Base-by-base conservation (phyloP, 2,797 vertebrate species). In the Megalops cyprinoides region DNA sequence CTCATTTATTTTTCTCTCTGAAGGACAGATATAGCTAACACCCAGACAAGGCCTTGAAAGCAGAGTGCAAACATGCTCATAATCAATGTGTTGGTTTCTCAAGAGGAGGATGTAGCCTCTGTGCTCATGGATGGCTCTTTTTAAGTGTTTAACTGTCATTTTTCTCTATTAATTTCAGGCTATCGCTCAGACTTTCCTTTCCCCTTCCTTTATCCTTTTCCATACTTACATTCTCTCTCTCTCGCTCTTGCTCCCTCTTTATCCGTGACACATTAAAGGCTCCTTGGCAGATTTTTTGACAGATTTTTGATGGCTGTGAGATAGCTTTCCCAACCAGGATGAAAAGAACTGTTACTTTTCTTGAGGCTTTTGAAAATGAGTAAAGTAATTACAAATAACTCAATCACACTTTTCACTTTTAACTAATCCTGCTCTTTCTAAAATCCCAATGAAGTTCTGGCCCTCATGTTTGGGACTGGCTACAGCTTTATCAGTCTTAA, bases 311-410 rank as follows among this genome's bases (percentile, higher is more conserved):
- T 69, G n/a, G n/a, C n/a, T 25, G 34, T 42, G 51, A 74, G 34
- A 58, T 34, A 73, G 53, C 48, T 74, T 74, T 79, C 34, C 48
- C 55, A 62, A 79, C 37, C 37, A 55, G 55, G 51, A 44, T 74
- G 37, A 79, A 56, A 62, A 77, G 39, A 69, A 20, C 67, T 42
- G 53, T 20, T 37, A 58, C 10, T 14, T 62, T n/a, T 10, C 55
- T 58, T 58, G 49, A 49, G 42, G 25, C 23, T n/a, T 73, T 37
- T 37, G 42, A 62, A 60, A 44, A 3, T 58, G 67, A 58, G 39
- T 49, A 71, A 60, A 55, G 73, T 75, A 37, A 25, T 74, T 74
- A 44, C 53, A 56, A 58, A 74, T 74, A 5, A 74, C 23, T 42
- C n/a, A 31, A 31, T 80, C 37, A 9, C 39, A 25, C n/a, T n/a